These are phyloP conservation scores for Cryptotermes secundus DNA, from an alignment of 1,140 invertebrate genomes.

Conservation along the genomic window DNA sequence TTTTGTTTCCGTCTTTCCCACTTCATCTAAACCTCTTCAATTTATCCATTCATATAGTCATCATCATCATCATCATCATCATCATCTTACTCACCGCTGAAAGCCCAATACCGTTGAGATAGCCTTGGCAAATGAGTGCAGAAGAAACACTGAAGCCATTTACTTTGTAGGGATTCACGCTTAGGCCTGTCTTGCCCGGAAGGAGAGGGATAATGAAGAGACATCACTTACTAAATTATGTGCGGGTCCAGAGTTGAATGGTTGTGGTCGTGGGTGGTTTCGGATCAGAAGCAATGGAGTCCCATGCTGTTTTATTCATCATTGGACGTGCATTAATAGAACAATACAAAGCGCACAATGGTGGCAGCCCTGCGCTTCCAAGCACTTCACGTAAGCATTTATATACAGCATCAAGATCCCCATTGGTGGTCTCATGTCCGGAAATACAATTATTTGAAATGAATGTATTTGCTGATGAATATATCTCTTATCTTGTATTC, in stretches of 20 bases:
- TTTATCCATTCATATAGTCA: too few relatives aligned
- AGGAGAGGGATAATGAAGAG: background rate
- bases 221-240: slow-evolving; percentile 14
- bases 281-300: background rate
- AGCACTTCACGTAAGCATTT: background rate
- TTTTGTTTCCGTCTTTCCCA: too few relatives aligned
- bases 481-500: too few relatives aligned
- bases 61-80: too few relatives aligned
- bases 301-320: slow-evolving; percentile 10
- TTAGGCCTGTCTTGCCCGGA: background rate
- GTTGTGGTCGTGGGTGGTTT: slow-evolving; percentile 2
- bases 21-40: too few relatives aligned
- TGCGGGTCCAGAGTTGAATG: slow-evolving; percentile 1
- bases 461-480: too few relatives aligned
- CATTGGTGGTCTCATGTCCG: background rate
- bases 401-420: background rate
- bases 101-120: too few relatives aligned
- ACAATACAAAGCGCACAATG: background rate
- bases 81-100: too few relatives aligned
- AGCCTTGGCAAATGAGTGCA: too few relatives aligned
- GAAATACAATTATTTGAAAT: too few relatives aligned
- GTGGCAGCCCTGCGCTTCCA: background rate
- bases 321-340: background rate
- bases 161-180: background rate
- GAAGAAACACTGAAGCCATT: too few relatives aligned